Evolutionary conservation across 1,140 invertebrate species (phyloP), one percentile per base, ranked within the genome.

Genomic region (Micrasema minimum): DNA sequence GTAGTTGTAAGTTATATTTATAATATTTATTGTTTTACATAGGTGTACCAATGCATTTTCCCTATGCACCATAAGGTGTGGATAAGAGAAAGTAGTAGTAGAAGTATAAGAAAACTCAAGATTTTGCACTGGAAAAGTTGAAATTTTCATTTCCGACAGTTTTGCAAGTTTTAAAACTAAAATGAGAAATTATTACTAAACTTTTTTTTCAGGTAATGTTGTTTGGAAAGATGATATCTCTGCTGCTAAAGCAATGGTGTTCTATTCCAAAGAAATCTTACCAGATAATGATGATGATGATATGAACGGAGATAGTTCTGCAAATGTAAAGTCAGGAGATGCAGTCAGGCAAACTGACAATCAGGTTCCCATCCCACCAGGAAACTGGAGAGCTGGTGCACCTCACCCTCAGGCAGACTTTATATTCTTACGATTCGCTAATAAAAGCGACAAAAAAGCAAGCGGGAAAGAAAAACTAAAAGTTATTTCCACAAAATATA

Each of bases 171-270:
- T n/a, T n/a, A n/a, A n/a, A n/a, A n/a, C n/a, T n/a, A n/a, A n/a
- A n/a, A n/a, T n/a, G n/a, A n/a, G n/a, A n/a, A n/a, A n/a, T n/a
- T n/a, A n/a, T n/a, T n/a, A n/a, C n/a, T n/a, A n/a, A n/a, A n/a
- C n/a, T n/a, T 43, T 31, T 55, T 37, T 72, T 72, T 59, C 22
- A 75, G 74, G 74, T 72, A 70, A 75, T 67, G 70, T 72, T 66
- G 70, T 72, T 7, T 75, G 74, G 74, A 75, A 72, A 48, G 74
- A 75, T 67, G 59, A 75, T 20, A 70, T 72, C 20, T 75, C 74
- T n/a, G 74, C 74, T 1, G 74, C 74, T 23, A 55, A 48, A 53
- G 74, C 74, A 3, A 75, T 75, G 74, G 66, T 72, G n/a, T 72
- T 66, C 48, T 70, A 75, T 67, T 72, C 74, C 12, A 72, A 69